Evolutionary conservation across 2,113 vertebrate genomes (phyloP).

Genomic region (Cnemophilus loriae): DNA sequence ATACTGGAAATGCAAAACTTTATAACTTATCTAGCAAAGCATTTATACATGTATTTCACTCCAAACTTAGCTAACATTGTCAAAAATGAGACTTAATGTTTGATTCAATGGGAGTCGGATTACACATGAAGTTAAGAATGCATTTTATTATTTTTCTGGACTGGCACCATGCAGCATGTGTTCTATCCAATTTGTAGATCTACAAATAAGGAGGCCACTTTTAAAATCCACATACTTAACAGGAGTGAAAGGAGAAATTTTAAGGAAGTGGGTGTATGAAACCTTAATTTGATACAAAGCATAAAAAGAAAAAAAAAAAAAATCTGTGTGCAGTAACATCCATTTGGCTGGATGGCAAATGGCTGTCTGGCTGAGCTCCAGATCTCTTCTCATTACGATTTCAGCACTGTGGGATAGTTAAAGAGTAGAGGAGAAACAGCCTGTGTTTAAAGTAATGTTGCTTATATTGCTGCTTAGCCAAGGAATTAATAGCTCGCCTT

Average conservation of each 20-base stretch:
- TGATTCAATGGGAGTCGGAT: neutral
- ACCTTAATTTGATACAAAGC: neutral
- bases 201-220: neutral
- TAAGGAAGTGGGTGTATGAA: neutral
- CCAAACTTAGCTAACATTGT: neutral
- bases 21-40: neutral
- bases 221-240: neutral
- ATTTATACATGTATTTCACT: neutral
- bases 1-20: neutral
- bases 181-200: neutral
- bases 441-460: neutral
- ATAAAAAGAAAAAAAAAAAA: neutral
- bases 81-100: neutral
- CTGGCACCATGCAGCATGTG: neutral
- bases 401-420: neutral
- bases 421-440: neutral
- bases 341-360: constrained; percentile 4
- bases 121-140: neutral
- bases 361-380: neutral
- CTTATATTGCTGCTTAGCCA: constrained; percentile 35
- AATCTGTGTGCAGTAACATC: neutral
- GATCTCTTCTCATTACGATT: neutral
- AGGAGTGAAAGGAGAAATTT: neutral
- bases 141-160: neutral
- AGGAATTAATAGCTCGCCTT: constrained; percentile 1